Evolutionary conservation across 1,140 invertebrate genomes (phyloP), one percentile per base, ranked within the genome.

Genomic region (Anadara kagoshimensis): DNA sequence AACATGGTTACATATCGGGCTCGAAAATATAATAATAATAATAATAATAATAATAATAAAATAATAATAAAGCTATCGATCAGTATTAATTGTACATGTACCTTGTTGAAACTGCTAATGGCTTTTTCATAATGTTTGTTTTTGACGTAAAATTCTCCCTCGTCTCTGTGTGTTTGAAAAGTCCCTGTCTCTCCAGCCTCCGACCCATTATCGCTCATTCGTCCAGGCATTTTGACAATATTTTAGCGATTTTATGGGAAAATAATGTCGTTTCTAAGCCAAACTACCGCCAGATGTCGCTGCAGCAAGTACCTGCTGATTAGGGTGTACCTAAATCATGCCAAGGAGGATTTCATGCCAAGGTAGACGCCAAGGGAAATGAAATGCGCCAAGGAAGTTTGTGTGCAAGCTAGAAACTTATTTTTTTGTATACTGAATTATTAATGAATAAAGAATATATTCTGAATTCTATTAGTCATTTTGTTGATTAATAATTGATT

Each of bases 71-170:
- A 26, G 14, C 8, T 10, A 14, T 16, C 1, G 43, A 65, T 22
- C 29, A 44, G 26, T 43, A 14, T 64, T 24, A 36, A 53, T 44
- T 53, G 29, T 51, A 36, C 41, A 22, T 22, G 57, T 81, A 89
- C 88, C 88, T 84, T 83, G 26, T 83, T 81, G 54, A 87, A 89
- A 78, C 87, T 87, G 54, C 87, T 86, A 58, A 88, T 86, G 18
- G 88, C 87, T 80, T 83, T 87, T 36, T 81, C 70, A 57, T 80
- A 87, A 51, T 83, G 84, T 67, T 84, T 75, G 41, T 85, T 83
- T 43, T 87, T 85, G 18, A 86, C 75, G 73, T 86, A 87, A 75
- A 86, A 82, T 58, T 81, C 79, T 20, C 81, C 86, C 68, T 87
- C 86, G 78, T 87, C 86, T 22, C 86, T 73, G 16, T 83, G 68